Percentiles rank a stretch among this genome's conserved stretches.
phyloP scores from a whole-genome alignment of 2,113 vertebrate genomes.

The Neotoma lepida region DNA sequence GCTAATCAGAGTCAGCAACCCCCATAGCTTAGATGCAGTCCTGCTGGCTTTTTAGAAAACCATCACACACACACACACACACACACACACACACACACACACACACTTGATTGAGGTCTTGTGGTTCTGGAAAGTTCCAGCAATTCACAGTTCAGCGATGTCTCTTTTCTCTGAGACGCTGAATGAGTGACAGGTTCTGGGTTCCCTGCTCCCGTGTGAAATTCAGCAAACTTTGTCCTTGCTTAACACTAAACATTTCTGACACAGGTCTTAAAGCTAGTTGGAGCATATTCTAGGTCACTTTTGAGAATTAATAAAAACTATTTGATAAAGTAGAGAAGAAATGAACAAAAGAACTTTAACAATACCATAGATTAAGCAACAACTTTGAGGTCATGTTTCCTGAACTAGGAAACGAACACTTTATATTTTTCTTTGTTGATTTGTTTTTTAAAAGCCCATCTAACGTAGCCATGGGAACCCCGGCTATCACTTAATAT shows the following conservation, averaged over 20 bases:
- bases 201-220: background rate
- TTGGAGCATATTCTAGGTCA: background rate
- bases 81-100: background rate
- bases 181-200: background rate
- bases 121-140: background rate
- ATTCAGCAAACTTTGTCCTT: conserved; percentile 60
- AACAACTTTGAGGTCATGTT: conserved; percentile 20
- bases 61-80: background rate
- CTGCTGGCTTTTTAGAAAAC: conserved; percentile 53
- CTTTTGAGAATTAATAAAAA: conserved; percentile 32
- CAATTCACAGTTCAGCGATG: background rate
- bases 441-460: conserved; percentile 18
- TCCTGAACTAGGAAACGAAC: conserved; percentile 36
- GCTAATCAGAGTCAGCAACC: conserved; percentile 59
- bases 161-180: background rate
- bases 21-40: conserved; percentile 12
- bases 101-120: background rate
- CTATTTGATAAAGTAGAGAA: background rate
- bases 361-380: background rate
- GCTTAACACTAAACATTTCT: conserved; percentile 8
- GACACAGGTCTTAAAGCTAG: conserved; percentile 10
- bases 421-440: conserved; percentile 8
- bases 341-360: background rate
- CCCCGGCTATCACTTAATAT: conserved; percentile 26
- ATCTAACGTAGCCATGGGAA: conserved; percentile 3